Conservation (phyloP, 2,888 invertebrate species). For the Drosophila peninsularis region DNA sequence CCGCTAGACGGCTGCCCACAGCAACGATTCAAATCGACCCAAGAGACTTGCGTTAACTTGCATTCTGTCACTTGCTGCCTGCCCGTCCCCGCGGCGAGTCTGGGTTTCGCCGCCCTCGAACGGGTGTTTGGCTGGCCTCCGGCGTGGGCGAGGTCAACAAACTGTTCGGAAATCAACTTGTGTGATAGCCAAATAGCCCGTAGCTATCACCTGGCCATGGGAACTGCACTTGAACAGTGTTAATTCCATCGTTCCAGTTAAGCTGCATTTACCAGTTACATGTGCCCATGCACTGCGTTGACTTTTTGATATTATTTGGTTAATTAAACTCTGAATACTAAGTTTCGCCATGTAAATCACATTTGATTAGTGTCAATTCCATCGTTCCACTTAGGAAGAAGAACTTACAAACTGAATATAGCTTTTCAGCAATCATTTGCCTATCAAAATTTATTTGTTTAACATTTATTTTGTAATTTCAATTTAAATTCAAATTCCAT, state of each 20-base stretch:
- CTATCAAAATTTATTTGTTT: too few species aligned
- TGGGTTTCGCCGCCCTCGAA: not conserved
- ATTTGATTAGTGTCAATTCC: not conserved
- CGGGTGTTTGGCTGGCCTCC: conserved; percentile 1
- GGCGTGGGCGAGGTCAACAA: conserved; percentile 24
- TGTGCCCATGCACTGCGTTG: too few species aligned
- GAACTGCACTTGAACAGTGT: not conserved
- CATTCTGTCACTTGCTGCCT: conserved; percentile 47
- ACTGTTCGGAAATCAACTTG: conserved; percentile 9
- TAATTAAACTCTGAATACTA: not conserved
- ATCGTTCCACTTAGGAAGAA: not conserved
- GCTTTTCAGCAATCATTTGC: rapidly evolving
- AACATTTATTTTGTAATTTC: not conserved
- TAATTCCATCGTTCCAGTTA: conserved; percentile 4
- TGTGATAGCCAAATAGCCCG: not conserved
- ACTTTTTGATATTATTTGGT: too few species aligned
- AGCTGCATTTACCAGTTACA: not conserved
- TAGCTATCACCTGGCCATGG: not conserved
- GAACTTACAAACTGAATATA: not conserved
- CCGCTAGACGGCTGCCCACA: conserved; percentile 15
- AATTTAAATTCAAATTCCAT: not conserved
- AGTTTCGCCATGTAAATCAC: not conserved
- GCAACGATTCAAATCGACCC: conserved; percentile 48
- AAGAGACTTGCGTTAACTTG: conserved; percentile 47
- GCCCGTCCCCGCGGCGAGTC: not conserved